Evolutionary conservation across 2,888 invertebrate species (phyloP).

Genomic region (Linnaemya vulpina): DNA sequence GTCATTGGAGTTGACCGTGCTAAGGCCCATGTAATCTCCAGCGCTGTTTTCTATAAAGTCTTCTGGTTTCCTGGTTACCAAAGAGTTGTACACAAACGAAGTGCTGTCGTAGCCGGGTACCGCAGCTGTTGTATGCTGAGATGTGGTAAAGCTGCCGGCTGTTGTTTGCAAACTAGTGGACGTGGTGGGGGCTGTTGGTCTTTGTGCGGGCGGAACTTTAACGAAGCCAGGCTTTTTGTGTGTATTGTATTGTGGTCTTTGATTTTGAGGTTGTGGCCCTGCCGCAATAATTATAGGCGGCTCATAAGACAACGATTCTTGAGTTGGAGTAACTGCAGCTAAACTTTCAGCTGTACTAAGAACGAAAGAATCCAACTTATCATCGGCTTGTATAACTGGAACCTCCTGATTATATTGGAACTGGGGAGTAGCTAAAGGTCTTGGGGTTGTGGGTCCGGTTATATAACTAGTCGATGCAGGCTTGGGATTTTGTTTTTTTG

Average conservation of each 20-base stretch:
- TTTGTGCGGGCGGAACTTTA: conserved; percentile 83
- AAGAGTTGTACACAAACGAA: conserved; percentile 82
- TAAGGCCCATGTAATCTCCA: conserved; percentile 74
- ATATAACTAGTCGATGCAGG: conserved; percentile 84
- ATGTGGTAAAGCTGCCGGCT: conserved; percentile 72
- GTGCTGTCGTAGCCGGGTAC: conserved; percentile 78
- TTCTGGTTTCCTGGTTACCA: conserved; percentile 79
- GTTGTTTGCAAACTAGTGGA: conserved; percentile 83
- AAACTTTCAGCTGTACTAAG: conserved; percentile 78
- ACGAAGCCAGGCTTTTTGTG: conserved; percentile 80
- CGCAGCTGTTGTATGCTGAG: conserved; percentile 68
- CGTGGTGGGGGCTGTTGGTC: conserved; percentile 86
- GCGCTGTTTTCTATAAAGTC: conserved; percentile 54
- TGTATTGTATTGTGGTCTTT: conserved; percentile 73
- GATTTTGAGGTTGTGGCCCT: conserved; percentile 78
- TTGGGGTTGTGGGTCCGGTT: conserved; percentile 84
- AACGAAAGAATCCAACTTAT: conserved; percentile 79
- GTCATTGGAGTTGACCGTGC: conserved; percentile 79
- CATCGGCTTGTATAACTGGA: conserved; percentile 78
- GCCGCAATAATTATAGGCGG: conserved; percentile 75
- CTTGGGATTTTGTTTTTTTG: conserved; percentile 73
- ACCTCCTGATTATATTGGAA: conserved; percentile 78
- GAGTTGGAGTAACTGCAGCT: conserved; percentile 59
- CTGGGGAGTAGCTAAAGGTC: conserved; percentile 81
- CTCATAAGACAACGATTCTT: conserved; percentile 75